These are phyloP conservation scores for Phengaris arion DNA, from an alignment of 2,888 invertebrate genomes.

Conservation along the genomic window DNA sequence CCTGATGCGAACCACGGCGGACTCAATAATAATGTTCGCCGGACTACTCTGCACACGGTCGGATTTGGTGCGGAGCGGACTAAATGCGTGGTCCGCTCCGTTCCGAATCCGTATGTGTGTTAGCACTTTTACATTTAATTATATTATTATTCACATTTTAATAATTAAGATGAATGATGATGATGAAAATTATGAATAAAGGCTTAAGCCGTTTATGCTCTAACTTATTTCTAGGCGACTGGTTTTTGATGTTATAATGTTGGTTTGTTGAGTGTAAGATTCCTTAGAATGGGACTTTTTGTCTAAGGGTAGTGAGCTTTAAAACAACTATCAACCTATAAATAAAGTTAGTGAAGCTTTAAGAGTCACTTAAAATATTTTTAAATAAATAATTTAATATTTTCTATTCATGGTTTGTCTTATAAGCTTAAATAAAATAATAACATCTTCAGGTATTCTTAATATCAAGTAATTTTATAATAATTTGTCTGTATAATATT, in stretches of 20 bases:
- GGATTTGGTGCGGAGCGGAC: no score
- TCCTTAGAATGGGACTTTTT: slow-evolving; percentile 13
- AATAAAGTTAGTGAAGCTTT: slow-evolving; percentile 10
- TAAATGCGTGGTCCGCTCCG: no score
- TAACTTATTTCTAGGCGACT: slow-evolving; percentile 13
- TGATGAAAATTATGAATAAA: neutral
- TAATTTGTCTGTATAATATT: neutral
- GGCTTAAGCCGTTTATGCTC: neutral
- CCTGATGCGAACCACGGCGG: no score
- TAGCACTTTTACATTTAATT: no score
- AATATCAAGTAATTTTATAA: neutral
- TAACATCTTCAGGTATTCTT: neutral
- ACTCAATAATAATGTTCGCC: no score
- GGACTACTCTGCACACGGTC: no score
- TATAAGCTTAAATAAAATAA: neutral
- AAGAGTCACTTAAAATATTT: neutral
- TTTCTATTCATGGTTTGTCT: neutral
- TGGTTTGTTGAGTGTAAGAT: slow-evolving; percentile 1
- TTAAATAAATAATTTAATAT: neutral
- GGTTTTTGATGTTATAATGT: slow-evolving; percentile 8
- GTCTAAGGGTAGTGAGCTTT: slow-evolving; percentile 27
- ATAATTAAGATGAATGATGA: no score
- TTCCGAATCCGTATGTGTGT: no score
- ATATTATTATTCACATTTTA: no score
- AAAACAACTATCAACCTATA: slow-evolving; percentile 11